Evolutionary conservation across 2,888 invertebrate species (phyloP).

Genomic region (Drosophila ezoana): DNA sequence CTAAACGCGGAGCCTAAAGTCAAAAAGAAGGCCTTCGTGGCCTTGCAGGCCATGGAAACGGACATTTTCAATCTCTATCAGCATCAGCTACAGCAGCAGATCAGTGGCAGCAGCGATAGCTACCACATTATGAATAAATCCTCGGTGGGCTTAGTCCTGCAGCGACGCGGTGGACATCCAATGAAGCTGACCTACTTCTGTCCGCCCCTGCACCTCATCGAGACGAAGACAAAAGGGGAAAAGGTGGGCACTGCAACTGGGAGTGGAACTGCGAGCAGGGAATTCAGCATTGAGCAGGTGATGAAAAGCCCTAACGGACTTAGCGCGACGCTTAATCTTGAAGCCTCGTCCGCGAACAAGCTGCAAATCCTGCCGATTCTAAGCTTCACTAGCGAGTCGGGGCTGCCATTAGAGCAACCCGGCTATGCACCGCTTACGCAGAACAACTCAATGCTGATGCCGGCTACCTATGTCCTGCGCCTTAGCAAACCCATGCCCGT

Average conservation of each 20-base stretch:
- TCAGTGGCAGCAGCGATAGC: conserved; percentile 89
- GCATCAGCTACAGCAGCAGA: conserved; percentile 90
- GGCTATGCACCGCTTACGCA: conserved; percentile 92
- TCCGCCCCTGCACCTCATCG: conserved; percentile 68
- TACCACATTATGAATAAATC: conserved; percentile 92
- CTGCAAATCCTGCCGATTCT: conserved; percentile 83
- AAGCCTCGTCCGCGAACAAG: conserved; percentile 93
- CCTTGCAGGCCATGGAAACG: conserved; percentile 95
- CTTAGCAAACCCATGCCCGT: conserved; percentile 95
- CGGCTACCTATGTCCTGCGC: conserved; percentile 93
- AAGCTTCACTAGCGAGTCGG: conserved; percentile 77
- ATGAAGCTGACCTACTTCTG: conserved; percentile 96
- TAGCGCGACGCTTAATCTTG: conserved; percentile 95
- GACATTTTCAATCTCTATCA: conserved; percentile 94
- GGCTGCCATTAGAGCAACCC: conserved; percentile 86
- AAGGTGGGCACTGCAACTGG: conserved; percentile 66
- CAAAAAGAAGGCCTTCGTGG: conserved; percentile 94
- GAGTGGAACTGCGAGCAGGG: conserved; percentile 83
- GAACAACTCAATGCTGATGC: conserved; percentile 94
- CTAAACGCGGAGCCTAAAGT: conserved; percentile 97
- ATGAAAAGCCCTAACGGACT: conserved; percentile 88
- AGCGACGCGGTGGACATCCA: conserved; percentile 94
- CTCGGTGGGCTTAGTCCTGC: conserved; percentile 94
- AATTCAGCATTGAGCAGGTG: conserved; percentile 86
- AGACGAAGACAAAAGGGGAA: conserved; percentile 37